These are phyloP conservation scores for Xiphophorus couchianus DNA, from an alignment of 2,113 vertebrate species.

Conservation along the genomic window DNA sequence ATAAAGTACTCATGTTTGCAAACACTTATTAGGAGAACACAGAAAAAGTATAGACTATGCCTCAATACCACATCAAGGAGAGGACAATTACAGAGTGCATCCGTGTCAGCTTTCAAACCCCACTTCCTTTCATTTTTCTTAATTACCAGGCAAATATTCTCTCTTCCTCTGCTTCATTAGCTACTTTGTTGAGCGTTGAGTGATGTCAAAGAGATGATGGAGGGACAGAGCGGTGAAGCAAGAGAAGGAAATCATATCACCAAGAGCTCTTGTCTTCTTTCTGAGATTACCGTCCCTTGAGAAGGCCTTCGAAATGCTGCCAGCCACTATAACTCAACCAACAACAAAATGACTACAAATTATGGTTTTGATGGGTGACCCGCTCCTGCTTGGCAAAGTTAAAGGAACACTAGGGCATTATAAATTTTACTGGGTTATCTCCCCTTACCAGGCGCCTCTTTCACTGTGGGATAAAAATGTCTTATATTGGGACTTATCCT, in stretches of 20 bases:
- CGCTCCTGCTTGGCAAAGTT: conserved; percentile 60
- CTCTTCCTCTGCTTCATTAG: conserved; percentile 79
- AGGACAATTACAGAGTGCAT: conserved; percentile 76
- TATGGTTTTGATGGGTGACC: conserved; percentile 68
- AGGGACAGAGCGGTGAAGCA: conserved; percentile 69
- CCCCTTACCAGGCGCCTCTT: conserved; percentile 48
- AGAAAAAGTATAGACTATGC: conserved; percentile 48
- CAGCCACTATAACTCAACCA: conserved; percentile 62
- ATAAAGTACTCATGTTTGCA: conserved; percentile 8
- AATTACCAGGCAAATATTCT: conserved; percentile 79
- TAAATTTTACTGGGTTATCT: conserved; percentile 70
- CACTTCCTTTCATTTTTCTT: conserved; percentile 81
- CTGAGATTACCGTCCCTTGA: conserved; percentile 61
- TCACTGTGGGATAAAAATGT: conserved; percentile 50
- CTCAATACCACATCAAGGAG: conserved; percentile 54
- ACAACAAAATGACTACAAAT: conserved; percentile 67
- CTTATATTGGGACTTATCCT: conserved; percentile 51
- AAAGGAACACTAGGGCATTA: conserved; percentile 57
- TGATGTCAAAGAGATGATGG: conserved; percentile 79
- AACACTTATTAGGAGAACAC: conserved; percentile 21
- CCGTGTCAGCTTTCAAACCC: conserved; percentile 72
- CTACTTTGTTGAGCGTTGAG: conserved; percentile 79
- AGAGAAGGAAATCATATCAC: conserved; percentile 53
- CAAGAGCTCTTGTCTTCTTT: conserved; percentile 62
- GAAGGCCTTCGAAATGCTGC: conserved; percentile 52